phyloP scores from a whole-genome alignment of 2,113 vertebrate species.

The Monopterus albus region DNA sequence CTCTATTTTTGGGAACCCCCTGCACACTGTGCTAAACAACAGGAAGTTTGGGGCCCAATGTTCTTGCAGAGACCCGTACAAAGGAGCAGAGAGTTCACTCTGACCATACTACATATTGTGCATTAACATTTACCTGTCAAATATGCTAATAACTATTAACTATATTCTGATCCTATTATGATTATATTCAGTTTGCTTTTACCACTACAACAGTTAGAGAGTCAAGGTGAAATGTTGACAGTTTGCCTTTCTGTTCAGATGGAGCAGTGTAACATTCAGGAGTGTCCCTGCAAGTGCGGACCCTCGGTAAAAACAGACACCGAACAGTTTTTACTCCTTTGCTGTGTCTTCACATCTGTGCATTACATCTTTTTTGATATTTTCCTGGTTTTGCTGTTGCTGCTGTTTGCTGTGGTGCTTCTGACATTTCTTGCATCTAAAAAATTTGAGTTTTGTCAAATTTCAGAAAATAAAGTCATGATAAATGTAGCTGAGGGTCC shows the following conservation, averaged over 20 bases:
- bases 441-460: background rate
- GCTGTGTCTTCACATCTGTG: constrained; percentile 51
- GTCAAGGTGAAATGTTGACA: constrained; percentile 11
- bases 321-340: constrained; percentile 24
- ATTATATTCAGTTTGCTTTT: no score
- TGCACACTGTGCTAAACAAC: no score
- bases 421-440: background rate
- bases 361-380: constrained; percentile 28
- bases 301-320: constrained; percentile 78
- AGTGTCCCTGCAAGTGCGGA: constrained; percentile 85
- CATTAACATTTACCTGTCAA: no score
- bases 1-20: no score
- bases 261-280: constrained; percentile 87
- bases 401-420: constrained; percentile 44
- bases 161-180: no score
- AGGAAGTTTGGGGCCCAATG: no score
- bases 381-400: background rate
- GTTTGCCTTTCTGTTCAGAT: constrained; percentile 74
- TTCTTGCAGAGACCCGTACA: no score
- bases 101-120: no score
- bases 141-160: no score
- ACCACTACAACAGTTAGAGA: no score
- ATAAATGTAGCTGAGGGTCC: background rate
- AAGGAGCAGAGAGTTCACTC: no score
- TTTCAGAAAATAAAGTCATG: background rate